A percentile compares a stretch with the other conserved stretches of the same genome.
Conservation (phyloP, 1,140 invertebrate genomes). For the Paramacrobiotus metropolitanus region DNA sequence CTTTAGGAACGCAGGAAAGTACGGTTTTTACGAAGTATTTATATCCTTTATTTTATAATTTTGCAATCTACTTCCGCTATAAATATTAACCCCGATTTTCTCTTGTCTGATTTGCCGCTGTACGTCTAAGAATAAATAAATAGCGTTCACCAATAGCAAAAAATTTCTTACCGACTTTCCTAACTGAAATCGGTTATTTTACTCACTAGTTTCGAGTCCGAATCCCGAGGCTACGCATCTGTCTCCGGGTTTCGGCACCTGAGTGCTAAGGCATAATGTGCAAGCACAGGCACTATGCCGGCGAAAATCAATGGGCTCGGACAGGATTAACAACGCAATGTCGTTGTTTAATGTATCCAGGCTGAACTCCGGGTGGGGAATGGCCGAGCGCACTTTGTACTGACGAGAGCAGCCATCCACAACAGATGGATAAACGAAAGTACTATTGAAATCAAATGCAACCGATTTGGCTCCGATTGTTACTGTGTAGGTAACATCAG, state of each 20-base stretch:
- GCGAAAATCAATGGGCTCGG: neutral
- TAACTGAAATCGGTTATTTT: no score
- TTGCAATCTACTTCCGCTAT: no score
- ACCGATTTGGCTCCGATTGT: neutral
- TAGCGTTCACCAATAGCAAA: neutral
- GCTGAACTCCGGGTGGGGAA: neutral
- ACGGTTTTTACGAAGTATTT: no score
- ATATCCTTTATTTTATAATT: no score
- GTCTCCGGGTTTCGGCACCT: neutral
- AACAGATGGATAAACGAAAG: neutral
- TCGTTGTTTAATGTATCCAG: neutral
- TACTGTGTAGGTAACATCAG: neutral
- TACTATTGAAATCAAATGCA: neutral
- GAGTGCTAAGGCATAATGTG: neutral
- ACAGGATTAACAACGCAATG: neutral
- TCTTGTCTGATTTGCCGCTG: no score
- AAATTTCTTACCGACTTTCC: neutral
- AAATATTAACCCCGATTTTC: no score
- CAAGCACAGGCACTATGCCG: neutral
- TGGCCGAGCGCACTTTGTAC: neutral
- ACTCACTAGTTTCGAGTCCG: neutral
- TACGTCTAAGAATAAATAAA: no score
- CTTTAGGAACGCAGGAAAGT: no score
- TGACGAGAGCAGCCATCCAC: neutral
- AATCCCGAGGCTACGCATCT: neutral